These are phyloP conservation scores for Cotesia congregata DNA, from an alignment of 2,888 invertebrate genomes.

Conservation along the genomic window DNA sequence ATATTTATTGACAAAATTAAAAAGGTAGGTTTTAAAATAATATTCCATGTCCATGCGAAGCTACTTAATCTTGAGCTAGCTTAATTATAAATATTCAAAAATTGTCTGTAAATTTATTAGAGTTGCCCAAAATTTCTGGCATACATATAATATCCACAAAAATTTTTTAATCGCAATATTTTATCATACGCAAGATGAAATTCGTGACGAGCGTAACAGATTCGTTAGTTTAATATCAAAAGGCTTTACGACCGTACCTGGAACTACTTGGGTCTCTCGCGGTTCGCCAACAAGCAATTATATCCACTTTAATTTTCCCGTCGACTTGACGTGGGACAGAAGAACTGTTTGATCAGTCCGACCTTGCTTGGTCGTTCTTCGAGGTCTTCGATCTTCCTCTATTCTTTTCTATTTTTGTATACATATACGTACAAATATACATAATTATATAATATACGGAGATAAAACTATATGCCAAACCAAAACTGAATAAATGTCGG, in stretches of 20 bases:
- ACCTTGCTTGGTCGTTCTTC: slow-evolving; percentile 56
- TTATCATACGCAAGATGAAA: slow-evolving; percentile 30
- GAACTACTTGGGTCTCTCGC: slow-evolving; percentile 53
- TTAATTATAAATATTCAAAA: neutral
- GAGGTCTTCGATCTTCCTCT: slow-evolving; percentile 30
- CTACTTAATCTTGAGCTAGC: neutral
- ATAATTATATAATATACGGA: too few relatives aligned
- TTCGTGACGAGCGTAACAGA: slow-evolving; percentile 45
- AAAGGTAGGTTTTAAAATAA: neutral
- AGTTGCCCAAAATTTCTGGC: neutral
- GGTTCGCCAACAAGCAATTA: slow-evolving; percentile 64
- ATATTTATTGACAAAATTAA: neutral
- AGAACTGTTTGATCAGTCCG: slow-evolving; percentile 65
- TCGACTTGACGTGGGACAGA: slow-evolving; percentile 61
- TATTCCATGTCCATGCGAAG: neutral
- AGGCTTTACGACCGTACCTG: slow-evolving; percentile 65
- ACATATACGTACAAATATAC: neutral
- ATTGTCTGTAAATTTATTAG: neutral
- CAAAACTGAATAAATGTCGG: slow-evolving; percentile 36
- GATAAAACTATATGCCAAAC: slow-evolving; percentile 17
- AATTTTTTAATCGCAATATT: slow-evolving; percentile 30
- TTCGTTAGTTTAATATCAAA: slow-evolving; percentile 66
- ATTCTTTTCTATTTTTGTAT: slow-evolving; percentile 26
- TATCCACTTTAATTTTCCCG: slow-evolving; percentile 64
- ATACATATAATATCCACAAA: neutral